Evolutionary conservation across 2,113 vertebrate genomes (phyloP).

Genomic region (Cyprinodon tularosa): DNA sequence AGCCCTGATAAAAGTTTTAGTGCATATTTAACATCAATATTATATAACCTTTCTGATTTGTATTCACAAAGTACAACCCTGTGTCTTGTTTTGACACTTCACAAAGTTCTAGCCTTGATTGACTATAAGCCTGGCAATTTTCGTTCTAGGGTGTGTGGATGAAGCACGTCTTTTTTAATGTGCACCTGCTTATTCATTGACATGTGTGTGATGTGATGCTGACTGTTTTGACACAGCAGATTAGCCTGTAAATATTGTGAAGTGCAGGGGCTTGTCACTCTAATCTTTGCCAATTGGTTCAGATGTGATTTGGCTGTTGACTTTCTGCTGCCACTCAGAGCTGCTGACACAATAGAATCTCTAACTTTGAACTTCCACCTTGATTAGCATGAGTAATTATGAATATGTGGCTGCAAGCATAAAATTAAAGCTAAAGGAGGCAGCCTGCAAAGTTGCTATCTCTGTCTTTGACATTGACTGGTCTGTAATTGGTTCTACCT

Average conservation of each 20-base stretch:
- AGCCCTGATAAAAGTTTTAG: conserved; percentile 53
- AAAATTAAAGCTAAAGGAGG: conserved; percentile 55
- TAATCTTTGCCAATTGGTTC: conserved; percentile 54
- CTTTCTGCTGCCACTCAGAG: conserved; percentile 64
- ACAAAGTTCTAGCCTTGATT: conserved; percentile 15
- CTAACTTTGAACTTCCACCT: conserved; percentile 74
- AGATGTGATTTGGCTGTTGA: conserved; percentile 68
- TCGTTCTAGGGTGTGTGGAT: conserved; percentile 9
- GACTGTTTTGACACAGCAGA: conserved; percentile 27
- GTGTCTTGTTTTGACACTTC: conserved; percentile 18
- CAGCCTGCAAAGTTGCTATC: conserved; percentile 43
- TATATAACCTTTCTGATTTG: conserved; percentile 35
- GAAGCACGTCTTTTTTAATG: conserved; percentile 1
- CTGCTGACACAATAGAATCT: conserved; percentile 71
- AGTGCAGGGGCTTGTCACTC: conserved; percentile 36
- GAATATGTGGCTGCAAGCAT: conserved; percentile 68
- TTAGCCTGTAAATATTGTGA: conserved; percentile 25
- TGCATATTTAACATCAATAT: conserved; percentile 59
- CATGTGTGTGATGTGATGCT: conserved; percentile 29
- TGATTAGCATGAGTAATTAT: conserved; percentile 81
- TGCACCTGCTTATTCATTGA: conserved; percentile 10
- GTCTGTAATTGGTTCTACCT: conserved; percentile 61
- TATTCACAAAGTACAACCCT: conserved; percentile 17
- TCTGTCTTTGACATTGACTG: conserved; percentile 60
- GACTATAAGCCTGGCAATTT: conserved; percentile 1